These are phyloP conservation scores for Caenorhabditis remanei DNA, from an alignment of 1,140 invertebrate genomes.

Conservation along the genomic window DNA sequence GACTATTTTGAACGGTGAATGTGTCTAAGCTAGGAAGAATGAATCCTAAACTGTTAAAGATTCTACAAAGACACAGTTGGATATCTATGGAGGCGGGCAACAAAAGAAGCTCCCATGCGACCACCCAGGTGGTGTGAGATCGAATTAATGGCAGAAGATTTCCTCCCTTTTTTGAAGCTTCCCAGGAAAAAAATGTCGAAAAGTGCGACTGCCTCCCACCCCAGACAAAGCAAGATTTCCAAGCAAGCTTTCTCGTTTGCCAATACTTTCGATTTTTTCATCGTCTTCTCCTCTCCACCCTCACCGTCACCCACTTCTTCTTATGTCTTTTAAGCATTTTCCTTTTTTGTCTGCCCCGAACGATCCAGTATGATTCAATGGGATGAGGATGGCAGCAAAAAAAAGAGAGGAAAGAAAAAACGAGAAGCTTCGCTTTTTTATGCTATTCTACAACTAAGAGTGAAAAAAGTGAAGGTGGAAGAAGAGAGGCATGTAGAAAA, in stretches of 20 bases:
- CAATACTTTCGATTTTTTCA: slow-evolving; percentile 42
- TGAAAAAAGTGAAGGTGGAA: slow-evolving; percentile 16
- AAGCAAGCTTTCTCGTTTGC: slow-evolving; percentile 25
- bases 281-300: background rate
- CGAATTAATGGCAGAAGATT: slow-evolving; percentile 43
- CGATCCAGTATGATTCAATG: slow-evolving; percentile 43
- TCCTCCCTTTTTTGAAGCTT: background rate
- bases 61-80: background rate
- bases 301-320: background rate
- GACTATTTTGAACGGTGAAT: no score
- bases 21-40: no score
- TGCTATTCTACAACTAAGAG: background rate
- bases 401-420: slow-evolving; percentile 15
- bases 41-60: no score
- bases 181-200: slow-evolving; percentile 38
- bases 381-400: slow-evolving; percentile 31
- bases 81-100: background rate
- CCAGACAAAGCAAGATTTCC: slow-evolving; percentile 16
- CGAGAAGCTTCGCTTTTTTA: slow-evolving; percentile 53
- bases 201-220: slow-evolving; percentile 31
- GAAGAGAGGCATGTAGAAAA: background rate
- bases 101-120: slow-evolving; percentile 25
- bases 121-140: slow-evolving; percentile 37
- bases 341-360: slow-evolving; percentile 24
- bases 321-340: slow-evolving; percentile 35